Evolutionary conservation across 2,113 vertebrate genomes (phyloP).

Genomic region (Glareola pratincola): DNA sequence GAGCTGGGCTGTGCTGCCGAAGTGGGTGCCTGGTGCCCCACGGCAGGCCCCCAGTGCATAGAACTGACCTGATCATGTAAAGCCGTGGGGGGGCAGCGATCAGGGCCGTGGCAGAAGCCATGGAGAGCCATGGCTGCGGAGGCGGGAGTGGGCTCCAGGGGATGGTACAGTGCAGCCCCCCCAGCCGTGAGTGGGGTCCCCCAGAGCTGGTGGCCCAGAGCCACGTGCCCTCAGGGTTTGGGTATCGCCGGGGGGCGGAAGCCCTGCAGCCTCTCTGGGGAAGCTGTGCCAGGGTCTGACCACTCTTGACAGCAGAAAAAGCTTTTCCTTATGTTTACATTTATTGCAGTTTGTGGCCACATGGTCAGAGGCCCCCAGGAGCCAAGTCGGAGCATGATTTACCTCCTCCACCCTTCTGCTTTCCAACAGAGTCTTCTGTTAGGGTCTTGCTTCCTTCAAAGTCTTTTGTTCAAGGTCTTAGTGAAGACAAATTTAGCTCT

Average conservation of each 20-base stretch:
- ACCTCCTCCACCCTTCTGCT: background rate
- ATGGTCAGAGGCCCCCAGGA: background rate
- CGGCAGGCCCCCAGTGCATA: fast-evolving
- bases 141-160: background rate
- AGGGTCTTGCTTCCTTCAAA: background rate
- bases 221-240: fast-evolving
- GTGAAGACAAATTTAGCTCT: background rate
- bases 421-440: background rate
- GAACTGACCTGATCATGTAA: fast-evolving
- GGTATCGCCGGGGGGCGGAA: fast-evolving
- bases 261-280: no score
- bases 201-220: no score
- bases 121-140: fast-evolving
- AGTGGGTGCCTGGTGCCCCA: background rate
- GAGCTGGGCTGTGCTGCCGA: background rate
- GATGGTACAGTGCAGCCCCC: fast-evolving
- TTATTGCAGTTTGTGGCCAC: background rate
- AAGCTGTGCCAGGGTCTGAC: background rate
- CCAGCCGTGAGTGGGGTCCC: fast-evolving
- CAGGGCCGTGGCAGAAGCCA: fast-evolving
- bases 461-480: background rate
- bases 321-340: background rate
- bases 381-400: background rate
- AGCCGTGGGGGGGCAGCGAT: fast-evolving
- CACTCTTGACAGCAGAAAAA: background rate